These are phyloP conservation scores for Agrypnus murinus DNA, from an alignment of 2,888 invertebrate species.

Conservation along the genomic window DNA sequence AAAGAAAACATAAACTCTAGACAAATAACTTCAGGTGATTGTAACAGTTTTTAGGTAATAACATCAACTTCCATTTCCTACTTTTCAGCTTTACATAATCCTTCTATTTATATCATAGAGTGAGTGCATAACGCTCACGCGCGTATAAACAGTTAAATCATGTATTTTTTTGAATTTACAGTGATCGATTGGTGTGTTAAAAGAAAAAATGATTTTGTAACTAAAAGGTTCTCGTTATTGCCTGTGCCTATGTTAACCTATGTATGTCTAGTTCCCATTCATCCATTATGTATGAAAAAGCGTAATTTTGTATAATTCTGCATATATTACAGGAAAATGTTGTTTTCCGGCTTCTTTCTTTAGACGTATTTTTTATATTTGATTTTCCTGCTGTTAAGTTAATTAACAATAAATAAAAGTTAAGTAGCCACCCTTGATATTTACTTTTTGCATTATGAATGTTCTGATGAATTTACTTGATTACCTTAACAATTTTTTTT, in stretches of 20 bases:
- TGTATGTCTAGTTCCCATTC: too few species aligned
- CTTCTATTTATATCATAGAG: not conserved
- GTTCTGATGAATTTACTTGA: slow-evolving; percentile 3
- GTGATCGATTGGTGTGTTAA: not conserved
- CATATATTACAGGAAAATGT: too few species aligned
- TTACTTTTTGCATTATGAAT: not conserved
- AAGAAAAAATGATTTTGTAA: slow-evolving; percentile 9
- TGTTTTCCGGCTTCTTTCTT: too few species aligned
- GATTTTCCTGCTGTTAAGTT: too few species aligned
- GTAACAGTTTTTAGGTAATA: too few species aligned
- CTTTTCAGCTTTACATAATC: slow-evolving; percentile 20
- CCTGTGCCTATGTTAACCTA: too few species aligned
- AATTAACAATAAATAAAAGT: not conserved
- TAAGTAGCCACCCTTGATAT: slow-evolving; percentile 2
- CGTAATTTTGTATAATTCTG: too few species aligned
- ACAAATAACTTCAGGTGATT: not conserved
- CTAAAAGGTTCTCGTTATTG: slow-evolving; percentile 1
- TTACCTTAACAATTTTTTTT: slow-evolving; percentile 4
- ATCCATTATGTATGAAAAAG: too few species aligned
- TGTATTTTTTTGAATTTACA: not conserved
- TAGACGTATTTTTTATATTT: too few species aligned
- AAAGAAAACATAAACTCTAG: not conserved
- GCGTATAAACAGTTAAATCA: not conserved
- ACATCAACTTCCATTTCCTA: slow-evolving; percentile 1
- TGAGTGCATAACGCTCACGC: not conserved